Evolutionary conservation across 2,888 invertebrate genomes (phyloP).

Genomic region (Heliconius aoede): DNA sequence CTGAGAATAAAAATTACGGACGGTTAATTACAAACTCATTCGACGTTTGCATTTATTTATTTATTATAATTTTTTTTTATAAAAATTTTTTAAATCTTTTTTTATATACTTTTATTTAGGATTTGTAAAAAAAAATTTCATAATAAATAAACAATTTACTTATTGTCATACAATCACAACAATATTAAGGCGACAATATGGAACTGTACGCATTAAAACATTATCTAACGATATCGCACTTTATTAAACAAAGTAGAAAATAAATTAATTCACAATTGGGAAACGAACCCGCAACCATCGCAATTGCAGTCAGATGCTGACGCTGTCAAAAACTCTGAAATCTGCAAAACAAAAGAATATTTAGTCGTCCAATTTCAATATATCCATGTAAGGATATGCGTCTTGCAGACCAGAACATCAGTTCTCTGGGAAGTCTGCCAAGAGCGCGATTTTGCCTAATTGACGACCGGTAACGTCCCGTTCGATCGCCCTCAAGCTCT

Average conservation of each 20-base stretch:
- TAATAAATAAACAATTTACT: neutral
- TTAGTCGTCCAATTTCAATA: slow-evolving; percentile 28
- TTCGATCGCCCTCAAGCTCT: slow-evolving; percentile 70
- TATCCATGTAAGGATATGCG: slow-evolving; percentile 64
- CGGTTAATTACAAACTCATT: neutral
- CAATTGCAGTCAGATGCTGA: too few species aligned
- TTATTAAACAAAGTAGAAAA: too few species aligned
- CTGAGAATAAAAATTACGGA: neutral
- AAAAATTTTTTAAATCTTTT: neutral
- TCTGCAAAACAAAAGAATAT: neutral
- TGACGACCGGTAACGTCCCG: slow-evolving; percentile 73
- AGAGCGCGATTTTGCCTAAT: slow-evolving; percentile 77
- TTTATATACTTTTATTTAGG: too few species aligned
- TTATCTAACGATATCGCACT: too few species aligned
- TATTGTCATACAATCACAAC: too few species aligned
- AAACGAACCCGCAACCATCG: too few species aligned
- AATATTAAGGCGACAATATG: neutral
- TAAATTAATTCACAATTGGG: too few species aligned
- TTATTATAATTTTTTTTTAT: too few species aligned
- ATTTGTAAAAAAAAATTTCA: neutral
- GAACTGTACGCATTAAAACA: neutral
- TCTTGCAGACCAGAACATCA: slow-evolving; percentile 58
- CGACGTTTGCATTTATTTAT: neutral
- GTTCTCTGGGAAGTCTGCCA: slow-evolving; percentile 77
- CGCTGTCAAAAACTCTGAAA: neutral